Base-by-base conservation (phyloP, 2,113 vertebrate genomes). In the Gracilinanus agilis region DNA sequence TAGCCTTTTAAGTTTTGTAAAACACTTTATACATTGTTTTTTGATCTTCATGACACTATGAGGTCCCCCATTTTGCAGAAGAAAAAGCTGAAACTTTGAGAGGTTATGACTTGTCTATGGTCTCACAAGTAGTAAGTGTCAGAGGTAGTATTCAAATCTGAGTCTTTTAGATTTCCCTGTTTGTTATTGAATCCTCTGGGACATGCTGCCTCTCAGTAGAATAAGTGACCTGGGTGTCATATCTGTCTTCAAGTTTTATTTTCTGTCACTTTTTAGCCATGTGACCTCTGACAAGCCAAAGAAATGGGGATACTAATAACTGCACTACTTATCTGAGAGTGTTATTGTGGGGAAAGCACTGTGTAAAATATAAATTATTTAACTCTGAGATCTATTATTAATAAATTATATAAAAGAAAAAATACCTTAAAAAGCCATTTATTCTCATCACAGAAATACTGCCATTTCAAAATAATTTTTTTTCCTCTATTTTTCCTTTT, bases 401-500 rank as follows among this genome's bases (percentile, higher is more conserved):
- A 83, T 83, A 83, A 40, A 23, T 40, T 40, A 40, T 83, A 40
- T 23, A 83, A 83, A 40, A 23, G 67, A 40, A 40, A n/a, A 83
- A 83, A 83, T 83, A 40, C 67, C 23, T 34, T 40, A 83, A 83
- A 75, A 83, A 83, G 5, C 13, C 16, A 44, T 94, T 23, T 40
- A 83, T 90, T 91, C 58, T 96, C 10, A 89, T 75, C n/a, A 75
- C 1, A 55, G 89, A 1, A 24, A 67, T 91, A 44, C 90, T 88
- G 24, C 6, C 58, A 5, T 49, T 93, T 90, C 96, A 88, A 44
- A 89, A 0, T 55, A 44, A 54, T 24, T 58, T 7, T 61, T 91
- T 5, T 90, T 53, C 92, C 93, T 54, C 91, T 89, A 90, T 54
- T 29, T 9, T 54, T 49, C 29, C 95, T 53, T 44, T 97, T 96